Base-by-base conservation (phyloP, 2,888 invertebrate species). In the Cheilosia impressa region DNA sequence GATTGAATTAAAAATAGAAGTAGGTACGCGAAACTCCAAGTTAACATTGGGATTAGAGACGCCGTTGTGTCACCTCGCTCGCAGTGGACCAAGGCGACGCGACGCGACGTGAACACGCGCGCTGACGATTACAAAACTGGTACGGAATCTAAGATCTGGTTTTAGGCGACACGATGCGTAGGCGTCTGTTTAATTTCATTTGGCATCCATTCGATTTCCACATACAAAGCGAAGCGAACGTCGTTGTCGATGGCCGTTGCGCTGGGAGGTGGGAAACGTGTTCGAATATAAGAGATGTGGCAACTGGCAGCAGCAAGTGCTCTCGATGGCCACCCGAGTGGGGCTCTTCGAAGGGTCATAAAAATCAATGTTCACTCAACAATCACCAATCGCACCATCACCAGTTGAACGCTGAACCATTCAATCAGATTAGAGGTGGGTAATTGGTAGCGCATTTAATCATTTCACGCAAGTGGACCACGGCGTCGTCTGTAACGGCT, bases 381-480 rank as follows among this genome's bases (percentile, higher is more conserved):
- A 82, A 53, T 60, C 47, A 58, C 31, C 31, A 31, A 31, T 31
- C 31, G 9, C 55, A 27, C 5, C n/a, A 19, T 31, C 69, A 41
- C 69, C n/a, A 4, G 41, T 60, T 24, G 43, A 77, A 53, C 31
- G 9, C 31, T 9, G 31, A 31, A 9, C 52, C 55, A 73, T 66
- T 62, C 71, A 47, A 84, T 80, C 84, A 50, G 84, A 84, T 80
- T 80, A 66, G 69, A 65, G 62, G 80, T 75, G 65, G 79, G 58
- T 84, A 80, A 84, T 84, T 84, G 84, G 80, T 84, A 76, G 71
- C 80, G 76, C 75, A 80, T 80, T 84, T 75, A 69, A 80, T 84
- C 79, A 80, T 84, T 85, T 81, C 77, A 81, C 85, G 71, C 80
- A 81, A 76, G 50, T 45, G 24, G 50, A 66, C 71, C 45, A 50